Percentiles rank a stretch among this genome's conserved stretches.
Conservation (phyloP, 2,888 invertebrate species). For the Leptinotarsa juncta region DNA sequence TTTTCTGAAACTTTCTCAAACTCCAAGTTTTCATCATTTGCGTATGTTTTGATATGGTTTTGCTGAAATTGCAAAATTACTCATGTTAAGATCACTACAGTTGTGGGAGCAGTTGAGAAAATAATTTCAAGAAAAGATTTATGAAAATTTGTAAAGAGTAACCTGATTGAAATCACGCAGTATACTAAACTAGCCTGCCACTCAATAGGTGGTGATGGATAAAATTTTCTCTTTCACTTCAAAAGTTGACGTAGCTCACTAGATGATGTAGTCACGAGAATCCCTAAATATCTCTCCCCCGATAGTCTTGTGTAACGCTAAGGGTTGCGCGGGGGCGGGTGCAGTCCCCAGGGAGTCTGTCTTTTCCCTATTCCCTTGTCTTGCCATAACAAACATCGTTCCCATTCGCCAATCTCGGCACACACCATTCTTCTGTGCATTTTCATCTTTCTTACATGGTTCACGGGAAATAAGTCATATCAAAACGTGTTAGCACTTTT, state of each 20-base stretch:
- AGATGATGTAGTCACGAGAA: constrained; percentile 62
- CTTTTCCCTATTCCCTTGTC: constrained; percentile 69
- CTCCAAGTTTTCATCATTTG: too few relatives aligned
- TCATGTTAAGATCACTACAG: too few relatives aligned
- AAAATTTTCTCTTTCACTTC: constrained; percentile 37
- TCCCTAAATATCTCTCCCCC: constrained; percentile 64
- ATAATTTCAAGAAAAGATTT: too few relatives aligned
- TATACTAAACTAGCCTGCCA: background rate
- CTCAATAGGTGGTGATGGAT: constrained; percentile 23
- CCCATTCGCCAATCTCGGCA: constrained; percentile 63
- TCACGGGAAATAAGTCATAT: constrained; percentile 44
- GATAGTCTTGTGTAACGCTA: constrained; percentile 60
- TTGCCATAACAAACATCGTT: constrained; percentile 64
- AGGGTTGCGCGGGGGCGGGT: constrained; percentile 62
- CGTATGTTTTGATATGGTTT: too few relatives aligned
- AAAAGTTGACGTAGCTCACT: constrained; percentile 58
- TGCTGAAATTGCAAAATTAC: too few relatives aligned
- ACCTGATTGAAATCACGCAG: background rate
- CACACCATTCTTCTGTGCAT: constrained; percentile 59
- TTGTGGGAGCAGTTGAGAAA: too few relatives aligned
- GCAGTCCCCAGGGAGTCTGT: constrained; percentile 72
- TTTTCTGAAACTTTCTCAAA: too few relatives aligned
- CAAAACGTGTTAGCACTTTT: constrained; percentile 57
- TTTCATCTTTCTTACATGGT: constrained; percentile 49
- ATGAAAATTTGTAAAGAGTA: too few relatives aligned